Base-by-base conservation (phyloP, 2,888 invertebrate species). In the Chrysopilus asiliformis region DNA sequence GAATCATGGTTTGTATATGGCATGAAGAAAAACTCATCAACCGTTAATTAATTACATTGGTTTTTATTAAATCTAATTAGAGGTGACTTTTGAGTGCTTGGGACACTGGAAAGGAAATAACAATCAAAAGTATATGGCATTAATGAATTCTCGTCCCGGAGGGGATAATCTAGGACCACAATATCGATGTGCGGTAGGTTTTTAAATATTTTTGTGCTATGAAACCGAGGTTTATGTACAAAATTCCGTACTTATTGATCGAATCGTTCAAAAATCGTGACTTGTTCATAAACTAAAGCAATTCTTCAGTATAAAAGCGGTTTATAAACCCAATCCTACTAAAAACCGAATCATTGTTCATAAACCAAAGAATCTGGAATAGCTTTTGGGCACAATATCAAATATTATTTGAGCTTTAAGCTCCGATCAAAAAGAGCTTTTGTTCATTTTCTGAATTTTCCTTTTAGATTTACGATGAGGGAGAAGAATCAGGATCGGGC, bases 41-140 rank as follows among this genome's bases (percentile, higher is more conserved):
- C n/a, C n/a, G n/a, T n/a, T n/a, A n/a, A n/a, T n/a, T n/a, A n/a
- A n/a, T n/a, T 10, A 10, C 26, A 26, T 3, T 29, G 10, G 12
- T 29, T 29, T 29, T 29, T 13, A 3, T 4, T 29, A 2, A 17
- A 45, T 43, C 45, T 49, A 32, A n/a, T n/a, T 53, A 70, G 73
- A 72, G 48, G 60, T 72, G 37, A 68, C 65, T 37, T 72, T 73
- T 48, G 69, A 73, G 45, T 77, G 77, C 52, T 55, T 77, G 44
- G 77, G 74, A 17, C 69, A 70, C 47, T 77, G 77, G 77, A 61
- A 65, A 40, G 71, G 70, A 9, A 57, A 64, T 5, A 63, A 66
- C 42, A 66, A 68, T 15, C 67, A 73, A 46, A 64, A 65, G 20
- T 76, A 69, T 53, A 53, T 76, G 39, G 70, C 72, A 7, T 62